Conservation (phyloP, 2,113 vertebrate species). For the Scytalopus superciliaris region DNA sequence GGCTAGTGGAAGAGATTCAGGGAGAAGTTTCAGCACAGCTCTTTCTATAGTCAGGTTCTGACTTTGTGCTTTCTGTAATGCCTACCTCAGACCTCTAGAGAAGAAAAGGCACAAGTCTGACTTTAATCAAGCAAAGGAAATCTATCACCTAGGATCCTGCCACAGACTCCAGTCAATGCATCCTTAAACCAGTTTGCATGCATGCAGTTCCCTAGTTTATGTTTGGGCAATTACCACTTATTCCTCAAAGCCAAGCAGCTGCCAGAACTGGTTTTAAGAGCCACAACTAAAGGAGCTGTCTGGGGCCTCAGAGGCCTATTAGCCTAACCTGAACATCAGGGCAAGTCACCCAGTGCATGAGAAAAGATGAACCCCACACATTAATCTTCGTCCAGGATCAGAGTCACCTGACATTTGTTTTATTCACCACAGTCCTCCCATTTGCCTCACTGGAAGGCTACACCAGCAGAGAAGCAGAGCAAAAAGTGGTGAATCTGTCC, state of each 20-base stretch:
- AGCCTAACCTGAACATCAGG: slow-evolving; percentile 38
- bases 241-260: slow-evolving; percentile 9
- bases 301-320: neutral
- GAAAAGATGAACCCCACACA: neutral
- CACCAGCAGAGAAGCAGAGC: neutral
- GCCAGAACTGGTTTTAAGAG: slow-evolving; percentile 51
- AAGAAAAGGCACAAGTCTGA: neutral
- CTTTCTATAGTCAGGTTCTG: neutral
- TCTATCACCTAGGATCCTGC: neutral
- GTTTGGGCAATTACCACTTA: slow-evolving; percentile 2
- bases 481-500: neutral
- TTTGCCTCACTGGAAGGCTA: neutral
- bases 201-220: neutral
- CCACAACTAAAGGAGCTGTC: slow-evolving; percentile 21
- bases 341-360: neutral
- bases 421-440: neutral
- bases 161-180: neutral
- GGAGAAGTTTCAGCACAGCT: neutral
- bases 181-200: neutral
- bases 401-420: neutral
- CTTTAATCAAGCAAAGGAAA: neutral
- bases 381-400: neutral
- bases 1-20: neutral
- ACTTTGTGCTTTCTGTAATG: neutral
- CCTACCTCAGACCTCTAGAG: neutral